A percentile compares a stretch with the other conserved stretches of the same genome.
These are phyloP conservation scores for Euphydryas editha DNA, from an alignment of 2,888 invertebrate genomes.

Conservation along the genomic window DNA sequence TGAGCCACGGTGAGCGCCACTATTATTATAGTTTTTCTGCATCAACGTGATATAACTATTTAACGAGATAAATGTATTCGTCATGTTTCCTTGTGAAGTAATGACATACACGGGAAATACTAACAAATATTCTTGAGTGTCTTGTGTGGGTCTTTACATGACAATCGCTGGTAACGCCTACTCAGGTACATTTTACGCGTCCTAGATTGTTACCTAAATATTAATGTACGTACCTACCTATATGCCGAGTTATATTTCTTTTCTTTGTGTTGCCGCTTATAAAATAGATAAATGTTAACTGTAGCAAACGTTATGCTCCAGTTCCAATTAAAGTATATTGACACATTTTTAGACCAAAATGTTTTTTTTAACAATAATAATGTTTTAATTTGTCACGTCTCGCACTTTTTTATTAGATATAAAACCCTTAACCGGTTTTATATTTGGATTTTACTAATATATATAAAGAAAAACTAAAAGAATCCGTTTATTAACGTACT, in stretches of 20 bases:
- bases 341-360: neutral
- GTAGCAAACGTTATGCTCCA: too few relatives aligned
- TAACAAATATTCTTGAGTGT: neutral
- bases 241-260: neutral
- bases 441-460: too few relatives aligned
- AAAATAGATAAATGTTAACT: neutral
- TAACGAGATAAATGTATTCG: constrained; percentile 3
- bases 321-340: too few relatives aligned
- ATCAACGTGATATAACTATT: constrained; percentile 14
- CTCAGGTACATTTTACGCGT: constrained; percentile 4
- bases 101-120: constrained; percentile 1
- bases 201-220: neutral
- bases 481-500: too few relatives aligned
- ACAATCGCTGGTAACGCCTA: neutral
- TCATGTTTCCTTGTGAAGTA: constrained; percentile 16
- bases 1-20: constrained; percentile 33
- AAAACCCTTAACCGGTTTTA: too few relatives aligned
- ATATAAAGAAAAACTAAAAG: too few relatives aligned
- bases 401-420: too few relatives aligned
- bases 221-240: neutral
- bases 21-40: constrained; percentile 23
- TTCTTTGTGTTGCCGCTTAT: neutral
- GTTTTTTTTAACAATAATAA: neutral
- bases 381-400: too few relatives aligned
- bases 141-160: neutral